phyloP scores from a whole-genome alignment of 2,888 invertebrate species.

The Cheilosia impressa region DNA sequence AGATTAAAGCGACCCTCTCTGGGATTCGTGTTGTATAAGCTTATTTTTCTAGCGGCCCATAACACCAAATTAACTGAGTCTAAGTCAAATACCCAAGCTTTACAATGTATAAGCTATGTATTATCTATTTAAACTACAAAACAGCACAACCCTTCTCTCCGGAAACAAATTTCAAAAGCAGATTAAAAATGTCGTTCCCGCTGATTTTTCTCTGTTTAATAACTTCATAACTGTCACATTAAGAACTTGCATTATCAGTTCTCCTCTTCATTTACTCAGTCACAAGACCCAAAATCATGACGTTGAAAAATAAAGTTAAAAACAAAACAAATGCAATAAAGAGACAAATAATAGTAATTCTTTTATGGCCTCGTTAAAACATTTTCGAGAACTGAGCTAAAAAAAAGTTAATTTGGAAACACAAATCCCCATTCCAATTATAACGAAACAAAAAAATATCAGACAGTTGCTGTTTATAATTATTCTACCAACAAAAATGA shows the following conservation, averaged over 20 bases:
- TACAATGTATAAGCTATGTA: too few species aligned
- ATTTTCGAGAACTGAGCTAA: slow-evolving; percentile 38
- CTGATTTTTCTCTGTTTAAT: slow-evolving; percentile 19
- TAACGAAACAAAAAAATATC: slow-evolving; percentile 37
- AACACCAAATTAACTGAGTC: too few species aligned
- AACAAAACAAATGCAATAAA: slow-evolving; percentile 48
- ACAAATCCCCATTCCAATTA: slow-evolving; percentile 66
- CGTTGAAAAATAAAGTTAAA: slow-evolving; percentile 29
- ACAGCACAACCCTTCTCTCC: too few species aligned
- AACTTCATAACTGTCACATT: slow-evolving; percentile 23
- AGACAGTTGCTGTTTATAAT: slow-evolving; percentile 53
- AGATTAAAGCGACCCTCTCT: too few species aligned
- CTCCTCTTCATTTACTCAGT: slow-evolving; percentile 27
- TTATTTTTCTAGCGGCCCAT: too few species aligned
- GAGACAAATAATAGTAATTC: slow-evolving; percentile 67
- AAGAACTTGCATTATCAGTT: slow-evolving; percentile 4
- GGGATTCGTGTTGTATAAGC: too few species aligned
- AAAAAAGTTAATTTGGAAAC: slow-evolving; percentile 60
- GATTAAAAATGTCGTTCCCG: too few species aligned
- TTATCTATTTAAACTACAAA: too few species aligned
- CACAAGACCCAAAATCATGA: slow-evolving; percentile 32
- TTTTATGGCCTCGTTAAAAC: slow-evolving; percentile 62
- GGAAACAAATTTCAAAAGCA: too few species aligned
- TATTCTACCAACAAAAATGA: slow-evolving; percentile 44
- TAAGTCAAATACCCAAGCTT: too few species aligned